Evolutionary conservation across 2,797 vertebrate species (phyloP).

Genomic region (Crocodylus rhombifer): DNA sequence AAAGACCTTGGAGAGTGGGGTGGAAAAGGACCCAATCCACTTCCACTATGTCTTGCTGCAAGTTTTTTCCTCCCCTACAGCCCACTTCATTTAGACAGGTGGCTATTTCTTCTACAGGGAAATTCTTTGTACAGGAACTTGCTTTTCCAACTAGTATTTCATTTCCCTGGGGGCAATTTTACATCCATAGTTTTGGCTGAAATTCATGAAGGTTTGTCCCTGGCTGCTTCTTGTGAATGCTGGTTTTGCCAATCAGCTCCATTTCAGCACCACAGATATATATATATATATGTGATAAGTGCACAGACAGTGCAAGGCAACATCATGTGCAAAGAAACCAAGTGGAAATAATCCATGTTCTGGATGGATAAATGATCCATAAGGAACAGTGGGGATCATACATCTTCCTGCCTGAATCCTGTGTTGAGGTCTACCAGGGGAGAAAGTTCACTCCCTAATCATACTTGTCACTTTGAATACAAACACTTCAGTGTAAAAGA

Average conservation of each 20-base stretch:
- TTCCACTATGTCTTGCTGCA: not conserved
- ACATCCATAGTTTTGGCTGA: fast-evolving
- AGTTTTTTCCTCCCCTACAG: not conserved
- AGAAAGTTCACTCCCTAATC: no score
- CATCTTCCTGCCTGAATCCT: no score
- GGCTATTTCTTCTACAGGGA: not conserved
- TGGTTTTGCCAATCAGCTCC: not conserved
- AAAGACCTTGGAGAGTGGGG: fast-evolving
- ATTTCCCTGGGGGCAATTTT: not conserved
- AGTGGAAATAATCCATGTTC: not conserved
- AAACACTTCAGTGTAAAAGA: not conserved
- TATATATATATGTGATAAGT: not conserved
- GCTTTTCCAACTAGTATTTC: not conserved
- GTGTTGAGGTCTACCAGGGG: no score
- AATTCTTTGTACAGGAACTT: not conserved
- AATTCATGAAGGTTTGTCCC: not conserved
- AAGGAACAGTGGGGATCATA: no score
- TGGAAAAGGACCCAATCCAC: not conserved
- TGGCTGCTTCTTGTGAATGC: fast-evolving
- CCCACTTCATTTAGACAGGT: not conserved
- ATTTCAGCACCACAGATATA: fast-evolving
- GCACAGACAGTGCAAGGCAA: not conserved
- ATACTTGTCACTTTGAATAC: not conserved
- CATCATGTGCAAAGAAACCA: not conserved
- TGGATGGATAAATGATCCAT: not conserved